phyloP scores from a whole-genome alignment of 2,113 vertebrate genomes.

The Zingel zingel region DNA sequence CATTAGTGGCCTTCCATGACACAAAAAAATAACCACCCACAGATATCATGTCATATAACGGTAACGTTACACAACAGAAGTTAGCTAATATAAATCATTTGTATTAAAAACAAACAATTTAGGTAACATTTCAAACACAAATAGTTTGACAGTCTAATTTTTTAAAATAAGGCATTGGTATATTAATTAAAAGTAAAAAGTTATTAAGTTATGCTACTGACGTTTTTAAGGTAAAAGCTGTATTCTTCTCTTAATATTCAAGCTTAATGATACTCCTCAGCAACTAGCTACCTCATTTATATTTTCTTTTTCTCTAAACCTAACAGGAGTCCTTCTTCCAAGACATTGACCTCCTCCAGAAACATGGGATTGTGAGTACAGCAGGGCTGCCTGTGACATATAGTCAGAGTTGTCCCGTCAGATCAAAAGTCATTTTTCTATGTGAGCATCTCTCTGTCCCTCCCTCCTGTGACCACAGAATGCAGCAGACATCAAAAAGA shows the following conservation, averaged over 20 bases:
- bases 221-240: background rate
- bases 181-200: no score
- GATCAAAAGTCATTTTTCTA: background rate
- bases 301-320: background rate
- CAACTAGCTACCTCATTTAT: background rate
- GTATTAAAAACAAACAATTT: background rate
- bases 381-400: background rate
- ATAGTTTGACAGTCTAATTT: background rate
- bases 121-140: background rate
- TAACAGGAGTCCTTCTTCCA: conserved; percentile 96
- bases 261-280: background rate
- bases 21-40: background rate
- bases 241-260: background rate
- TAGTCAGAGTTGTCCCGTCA: background rate
- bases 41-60: no score
- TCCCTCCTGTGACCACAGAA: conserved; percentile 84
- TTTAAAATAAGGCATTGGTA: no score
- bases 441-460: background rate
- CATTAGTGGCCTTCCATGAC: accelerated
- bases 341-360: conserved; percentile 97
- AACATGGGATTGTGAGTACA: conserved; percentile 96
- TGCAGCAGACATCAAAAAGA: conserved; percentile 96
- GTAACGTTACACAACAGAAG: no score
- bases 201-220: background rate
- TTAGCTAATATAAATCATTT: background rate